phyloP scores from a whole-genome alignment of 2,797 vertebrate species.

The Chrysocyon brachyurus region DNA sequence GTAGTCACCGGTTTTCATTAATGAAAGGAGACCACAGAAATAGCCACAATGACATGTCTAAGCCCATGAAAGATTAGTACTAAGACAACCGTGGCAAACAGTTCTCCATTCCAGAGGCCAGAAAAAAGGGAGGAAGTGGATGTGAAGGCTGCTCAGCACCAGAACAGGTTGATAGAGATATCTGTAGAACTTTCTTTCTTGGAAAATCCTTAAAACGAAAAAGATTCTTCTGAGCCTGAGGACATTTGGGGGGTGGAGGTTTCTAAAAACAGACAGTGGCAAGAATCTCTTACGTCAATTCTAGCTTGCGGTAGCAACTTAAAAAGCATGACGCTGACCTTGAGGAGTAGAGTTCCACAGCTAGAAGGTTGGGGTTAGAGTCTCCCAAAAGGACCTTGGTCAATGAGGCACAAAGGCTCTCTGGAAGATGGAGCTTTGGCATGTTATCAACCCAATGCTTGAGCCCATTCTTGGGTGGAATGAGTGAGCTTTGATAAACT shows the following conservation, averaged over 20 bases:
- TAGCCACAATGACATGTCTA: not conserved
- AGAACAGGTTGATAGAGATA: not conserved
- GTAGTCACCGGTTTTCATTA: not conserved
- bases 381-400: not conserved
- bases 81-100: not conserved
- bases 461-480: not conserved
- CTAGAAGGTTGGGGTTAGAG: not conserved
- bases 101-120: not conserved
- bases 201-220: not conserved
- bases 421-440: not conserved
- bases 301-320: not conserved
- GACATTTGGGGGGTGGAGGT: not conserved
- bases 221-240: not conserved
- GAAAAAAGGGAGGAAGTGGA: not conserved
- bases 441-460: not conserved
- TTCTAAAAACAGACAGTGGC: conserved; percentile 31
- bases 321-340: not conserved
- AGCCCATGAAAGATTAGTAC: not conserved
- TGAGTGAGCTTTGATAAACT: not conserved
- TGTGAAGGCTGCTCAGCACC: not conserved
- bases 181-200: not conserved
- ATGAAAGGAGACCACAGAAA: not conserved
- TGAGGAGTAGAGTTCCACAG: not conserved
- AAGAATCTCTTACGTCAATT: not conserved
- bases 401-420: not conserved